Evolutionary conservation across 2,888 invertebrate species (phyloP).

Genomic region (Strigamia maritima): DNA sequence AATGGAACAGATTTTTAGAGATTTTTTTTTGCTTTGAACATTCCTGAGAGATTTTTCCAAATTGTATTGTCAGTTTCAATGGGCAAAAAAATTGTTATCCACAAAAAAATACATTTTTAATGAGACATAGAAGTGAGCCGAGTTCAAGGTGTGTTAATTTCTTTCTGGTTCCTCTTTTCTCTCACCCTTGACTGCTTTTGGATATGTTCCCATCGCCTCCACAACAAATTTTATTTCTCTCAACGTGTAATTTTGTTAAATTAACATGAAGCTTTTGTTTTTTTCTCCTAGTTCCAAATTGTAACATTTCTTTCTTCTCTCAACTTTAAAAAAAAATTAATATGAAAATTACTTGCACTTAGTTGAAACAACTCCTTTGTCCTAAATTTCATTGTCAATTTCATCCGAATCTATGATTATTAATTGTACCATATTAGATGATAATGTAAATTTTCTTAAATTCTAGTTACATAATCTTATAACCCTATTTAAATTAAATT

Average conservation of each 20-base stretch:
- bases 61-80: not conserved
- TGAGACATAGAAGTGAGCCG: not conserved
- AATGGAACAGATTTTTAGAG: too few species aligned
- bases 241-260: conserved; percentile 30
- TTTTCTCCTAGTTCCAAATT: not conserved
- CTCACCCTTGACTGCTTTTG: conserved; percentile 31
- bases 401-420: not conserved
- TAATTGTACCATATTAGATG: conserved; percentile 23
- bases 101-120: not conserved
- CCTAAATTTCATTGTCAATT: conserved; percentile 20
- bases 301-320: conserved; percentile 19
- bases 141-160: conserved; percentile 25
- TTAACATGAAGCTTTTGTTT: conserved; percentile 27
- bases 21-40: not conserved
- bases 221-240: not conserved
- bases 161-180: not conserved
- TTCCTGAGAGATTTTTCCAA: too few species aligned
- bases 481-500: not conserved
- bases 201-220: conserved; percentile 24
- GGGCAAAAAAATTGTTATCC: not conserved
- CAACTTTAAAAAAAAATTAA: not conserved
- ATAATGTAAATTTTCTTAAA: not conserved
- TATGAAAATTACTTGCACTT: not conserved
- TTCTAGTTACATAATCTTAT: not conserved
- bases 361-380: not conserved